A percentile compares a stretch with the other conserved stretches of the same genome.
Conservation (phyloP, 2,888 invertebrate genomes). For the Stratiomys singularior region DNA sequence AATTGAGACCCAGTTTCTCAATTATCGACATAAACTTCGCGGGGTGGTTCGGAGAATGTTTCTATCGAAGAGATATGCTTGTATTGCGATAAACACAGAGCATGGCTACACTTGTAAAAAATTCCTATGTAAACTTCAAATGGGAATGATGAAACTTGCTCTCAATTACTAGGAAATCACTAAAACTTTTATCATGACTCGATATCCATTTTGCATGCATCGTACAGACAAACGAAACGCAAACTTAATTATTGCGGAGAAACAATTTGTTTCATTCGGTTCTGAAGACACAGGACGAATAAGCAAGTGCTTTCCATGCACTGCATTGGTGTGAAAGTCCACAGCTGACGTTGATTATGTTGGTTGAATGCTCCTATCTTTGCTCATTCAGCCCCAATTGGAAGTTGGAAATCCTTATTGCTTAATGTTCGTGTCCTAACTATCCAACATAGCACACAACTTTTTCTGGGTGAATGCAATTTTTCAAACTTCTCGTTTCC, state of each 20-base stretch:
- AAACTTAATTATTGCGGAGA: not conserved
- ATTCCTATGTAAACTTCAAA: too few species aligned
- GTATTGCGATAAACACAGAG: too few species aligned
- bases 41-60: too few species aligned
- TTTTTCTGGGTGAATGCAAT: conserved; percentile 27
- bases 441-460: not conserved
- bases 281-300: not conserved
- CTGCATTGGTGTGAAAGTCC: conserved; percentile 26
- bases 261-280: not conserved
- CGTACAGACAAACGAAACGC: not conserved
- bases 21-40: too few species aligned
- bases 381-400: not conserved
- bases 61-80: too few species aligned
- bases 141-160: too few species aligned
- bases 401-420: not conserved
- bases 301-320: not conserved
- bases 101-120: too few species aligned
- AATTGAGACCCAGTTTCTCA: too few species aligned
- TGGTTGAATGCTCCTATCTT: not conserved
- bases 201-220: not conserved
- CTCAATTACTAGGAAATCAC: too few species aligned
- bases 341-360: conserved; percentile 18
- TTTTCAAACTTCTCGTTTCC: conserved; percentile 19
- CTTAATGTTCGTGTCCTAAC: not conserved
- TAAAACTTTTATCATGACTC: too few species aligned